Evolutionary conservation across 1,140 invertebrate species (phyloP).

Genomic region (Cyclargus thomasi): DNA sequence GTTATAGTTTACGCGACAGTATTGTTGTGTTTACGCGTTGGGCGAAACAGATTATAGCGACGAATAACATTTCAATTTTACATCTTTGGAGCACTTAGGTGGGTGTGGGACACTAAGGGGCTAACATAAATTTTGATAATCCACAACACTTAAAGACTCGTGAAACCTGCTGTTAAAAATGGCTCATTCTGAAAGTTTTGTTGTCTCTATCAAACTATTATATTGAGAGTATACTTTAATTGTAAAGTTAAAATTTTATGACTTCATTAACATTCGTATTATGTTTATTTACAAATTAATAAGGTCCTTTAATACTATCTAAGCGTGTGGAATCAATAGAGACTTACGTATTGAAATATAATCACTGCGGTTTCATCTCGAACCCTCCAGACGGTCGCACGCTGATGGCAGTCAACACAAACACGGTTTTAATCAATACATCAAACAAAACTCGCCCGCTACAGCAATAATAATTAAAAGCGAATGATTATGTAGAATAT

Average conservation of each 20-base stretch:
- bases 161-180: too few relatives aligned
- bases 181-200: too few relatives aligned
- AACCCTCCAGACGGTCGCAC: conserved; percentile 47
- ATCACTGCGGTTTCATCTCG: neutral
- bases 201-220: too few relatives aligned
- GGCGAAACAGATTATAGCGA: conserved; percentile 32
- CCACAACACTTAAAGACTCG: neutral
- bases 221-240: too few relatives aligned
- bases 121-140: neutral
- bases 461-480: conserved; percentile 74
- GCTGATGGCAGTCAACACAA: conserved; percentile 62
- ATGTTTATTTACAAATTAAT: too few relatives aligned
- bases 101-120: neutral
- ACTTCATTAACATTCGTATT: too few relatives aligned
- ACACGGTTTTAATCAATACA: conserved; percentile 73
- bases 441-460: conserved; percentile 68
- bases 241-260: too few relatives aligned
- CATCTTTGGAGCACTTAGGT: neutral
- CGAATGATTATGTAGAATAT: conserved; percentile 73
- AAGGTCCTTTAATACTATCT: neutral
- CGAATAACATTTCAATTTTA: conserved; percentile 10
- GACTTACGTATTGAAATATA: neutral
- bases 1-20: conserved; percentile 60
- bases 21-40: conserved; percentile 56
- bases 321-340: neutral